Evolutionary conservation across 2,797 vertebrate genomes (phyloP).

Genomic region (Pseudocheirus occidentalis): DNA sequence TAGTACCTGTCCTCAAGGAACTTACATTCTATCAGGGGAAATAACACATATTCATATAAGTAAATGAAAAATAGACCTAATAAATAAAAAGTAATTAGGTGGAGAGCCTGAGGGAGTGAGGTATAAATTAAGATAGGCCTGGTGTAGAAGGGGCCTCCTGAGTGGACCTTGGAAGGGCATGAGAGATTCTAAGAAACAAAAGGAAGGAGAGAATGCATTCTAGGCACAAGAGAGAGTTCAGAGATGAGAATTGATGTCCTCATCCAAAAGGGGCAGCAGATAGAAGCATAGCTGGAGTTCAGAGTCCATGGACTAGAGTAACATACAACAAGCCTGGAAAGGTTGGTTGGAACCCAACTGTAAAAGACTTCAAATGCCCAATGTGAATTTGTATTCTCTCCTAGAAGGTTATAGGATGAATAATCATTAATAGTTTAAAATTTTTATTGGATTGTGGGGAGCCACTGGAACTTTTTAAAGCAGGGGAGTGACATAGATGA

Average conservation of each 20-base stretch:
- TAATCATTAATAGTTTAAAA: neutral
- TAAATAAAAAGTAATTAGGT: neutral
- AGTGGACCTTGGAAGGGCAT: neutral
- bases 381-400: neutral
- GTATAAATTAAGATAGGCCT: neutral
- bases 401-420: neutral
- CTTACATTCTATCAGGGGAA: neutral
- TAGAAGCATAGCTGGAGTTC: neutral
- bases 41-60: neutral
- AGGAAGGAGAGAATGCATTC: neutral
- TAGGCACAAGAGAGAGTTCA: neutral
- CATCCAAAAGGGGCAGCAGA: neutral
- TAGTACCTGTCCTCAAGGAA: neutral
- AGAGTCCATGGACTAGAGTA: neutral
- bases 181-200: neutral
- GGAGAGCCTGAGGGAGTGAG: neutral
- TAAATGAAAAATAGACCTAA: neutral
- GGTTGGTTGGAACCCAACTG: neutral
- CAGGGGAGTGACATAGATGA: neutral
- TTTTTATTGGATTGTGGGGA: neutral
- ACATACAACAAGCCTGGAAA: neutral
- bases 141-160: neutral
- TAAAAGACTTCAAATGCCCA: neutral
- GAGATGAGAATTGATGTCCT: neutral
- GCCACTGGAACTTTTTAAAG: neutral